These are phyloP conservation scores for Colossoma macropomum DNA, from an alignment of 2,113 vertebrate species.

Conservation along the genomic window DNA sequence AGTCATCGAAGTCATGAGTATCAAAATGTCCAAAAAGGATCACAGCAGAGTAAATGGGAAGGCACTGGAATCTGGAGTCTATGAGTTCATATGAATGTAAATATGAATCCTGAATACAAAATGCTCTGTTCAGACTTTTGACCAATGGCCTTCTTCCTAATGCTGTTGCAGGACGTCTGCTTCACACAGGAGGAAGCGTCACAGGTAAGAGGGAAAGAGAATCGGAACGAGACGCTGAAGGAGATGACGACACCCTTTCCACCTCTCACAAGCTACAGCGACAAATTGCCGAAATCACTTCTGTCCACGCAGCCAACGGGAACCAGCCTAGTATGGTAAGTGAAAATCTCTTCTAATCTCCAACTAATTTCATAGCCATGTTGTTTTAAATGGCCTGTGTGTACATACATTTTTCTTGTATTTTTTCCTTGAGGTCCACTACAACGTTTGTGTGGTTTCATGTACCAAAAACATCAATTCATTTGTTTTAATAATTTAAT, in stretches of 20 bases:
- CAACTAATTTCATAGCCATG: background rate
- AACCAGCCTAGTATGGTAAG: slow-evolving; percentile 42
- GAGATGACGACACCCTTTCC: slow-evolving; percentile 63
- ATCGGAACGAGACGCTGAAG: slow-evolving; percentile 67
- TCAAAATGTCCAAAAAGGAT: too few relatives aligned
- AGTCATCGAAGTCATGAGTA: too few relatives aligned
- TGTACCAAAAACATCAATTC: too few relatives aligned
- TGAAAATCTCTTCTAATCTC: background rate
- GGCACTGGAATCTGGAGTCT: too few relatives aligned
- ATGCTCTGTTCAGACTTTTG: background rate
- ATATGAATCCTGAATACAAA: too few relatives aligned
- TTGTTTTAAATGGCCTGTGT: background rate
- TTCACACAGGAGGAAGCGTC: slow-evolving; percentile 63
- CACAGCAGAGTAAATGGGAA: too few relatives aligned
- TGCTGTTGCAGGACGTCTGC: slow-evolving; percentile 60
- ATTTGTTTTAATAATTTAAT: too few relatives aligned
- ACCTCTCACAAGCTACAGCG: slow-evolving; percentile 74
- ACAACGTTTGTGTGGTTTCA: too few relatives aligned
- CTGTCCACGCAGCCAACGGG: slow-evolving; percentile 19
- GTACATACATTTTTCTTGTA: too few relatives aligned
- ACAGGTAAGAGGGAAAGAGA: slow-evolving; percentile 75
- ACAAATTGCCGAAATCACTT: slow-evolving; percentile 70
- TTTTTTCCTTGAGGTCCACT: too few relatives aligned
- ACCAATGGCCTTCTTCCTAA: background rate
- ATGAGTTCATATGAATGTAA: too few relatives aligned